Percentiles rank a stretch among this genome's conserved stretches.
Evolutionary conservation across 2,797 vertebrate species (phyloP).

Genomic region (Denticeps clupeoides): DNA sequence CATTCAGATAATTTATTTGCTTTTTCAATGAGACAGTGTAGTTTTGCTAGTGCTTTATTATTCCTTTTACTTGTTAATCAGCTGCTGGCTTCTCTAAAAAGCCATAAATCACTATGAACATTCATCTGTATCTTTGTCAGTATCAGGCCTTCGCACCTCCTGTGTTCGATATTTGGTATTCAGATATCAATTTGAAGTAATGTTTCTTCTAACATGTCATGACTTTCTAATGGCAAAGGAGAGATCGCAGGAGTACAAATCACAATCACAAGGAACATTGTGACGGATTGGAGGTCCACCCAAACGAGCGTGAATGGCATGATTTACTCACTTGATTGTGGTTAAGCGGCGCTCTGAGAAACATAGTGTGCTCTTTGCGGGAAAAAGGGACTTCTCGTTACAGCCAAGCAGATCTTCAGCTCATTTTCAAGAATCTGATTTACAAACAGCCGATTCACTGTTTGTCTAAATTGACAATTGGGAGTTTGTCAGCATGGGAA

Average conservation of each 20-base stretch:
- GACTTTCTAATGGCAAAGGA: not conserved
- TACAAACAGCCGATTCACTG: constrained; percentile 7
- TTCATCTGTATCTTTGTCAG: too few species aligned
- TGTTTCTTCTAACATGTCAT: not conserved
- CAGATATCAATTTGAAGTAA: not conserved
- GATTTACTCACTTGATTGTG: not conserved
- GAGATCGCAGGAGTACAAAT: not conserved
- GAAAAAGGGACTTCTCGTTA: constrained; percentile 6
- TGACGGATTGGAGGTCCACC: not conserved
- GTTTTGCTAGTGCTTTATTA: too few species aligned
- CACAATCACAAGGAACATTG: not conserved
- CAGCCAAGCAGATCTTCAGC: not conserved
- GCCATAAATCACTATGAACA: too few species aligned
- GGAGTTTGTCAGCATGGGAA: not conserved
- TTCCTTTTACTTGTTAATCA: too few species aligned
- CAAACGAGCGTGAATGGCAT: not conserved
- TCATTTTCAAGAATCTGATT: constrained; percentile 10
- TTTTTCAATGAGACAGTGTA: too few species aligned
- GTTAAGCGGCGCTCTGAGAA: not conserved
- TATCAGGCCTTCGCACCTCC: too few species aligned
- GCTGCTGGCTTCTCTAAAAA: too few species aligned
- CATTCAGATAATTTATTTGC: too few species aligned
- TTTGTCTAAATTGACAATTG: constrained; percentile 9
- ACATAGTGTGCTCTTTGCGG: not conserved
- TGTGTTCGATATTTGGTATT: not conserved